phyloP scores from a whole-genome alignment of 2,888 invertebrate genomes.

The Rotaria macrura region DNA sequence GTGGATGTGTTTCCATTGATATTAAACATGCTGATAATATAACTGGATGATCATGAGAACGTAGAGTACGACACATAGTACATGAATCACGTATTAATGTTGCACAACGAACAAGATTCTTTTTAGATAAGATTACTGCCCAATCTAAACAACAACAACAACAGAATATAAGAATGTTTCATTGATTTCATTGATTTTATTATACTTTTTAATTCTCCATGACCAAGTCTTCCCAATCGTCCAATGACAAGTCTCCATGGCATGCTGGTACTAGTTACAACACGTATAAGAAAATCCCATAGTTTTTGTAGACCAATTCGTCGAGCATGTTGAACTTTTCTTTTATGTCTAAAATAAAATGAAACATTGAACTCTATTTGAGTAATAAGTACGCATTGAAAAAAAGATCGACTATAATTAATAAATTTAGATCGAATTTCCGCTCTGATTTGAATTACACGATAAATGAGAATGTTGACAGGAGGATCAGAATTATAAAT shows the following conservation, averaged over 20 bases:
- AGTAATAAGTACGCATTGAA: too few relatives aligned
- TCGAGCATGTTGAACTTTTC: slow-evolving; percentile 56
- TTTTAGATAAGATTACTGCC: slow-evolving; percentile 82
- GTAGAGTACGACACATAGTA: slow-evolving; percentile 69
- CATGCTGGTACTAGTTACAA: slow-evolving; percentile 79
- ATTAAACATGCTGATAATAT: slow-evolving; percentile 92
- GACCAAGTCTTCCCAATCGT: slow-evolving; percentile 85
- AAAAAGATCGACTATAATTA: too few relatives aligned
- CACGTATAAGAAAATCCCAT: slow-evolving; percentile 88
- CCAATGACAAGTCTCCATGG: slow-evolving; percentile 95
- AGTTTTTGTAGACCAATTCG: slow-evolving; percentile 71
- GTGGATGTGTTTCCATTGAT: slow-evolving; percentile 78
- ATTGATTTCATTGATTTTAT: slow-evolving; percentile 11
- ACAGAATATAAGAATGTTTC: not conserved
- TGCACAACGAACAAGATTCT: slow-evolving; percentile 74
- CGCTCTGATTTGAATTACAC: too few relatives aligned
- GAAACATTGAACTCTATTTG: too few relatives aligned
- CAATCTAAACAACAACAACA: slow-evolving; percentile 57
- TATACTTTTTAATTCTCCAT: slow-evolving; percentile 81
- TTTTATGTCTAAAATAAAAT: slow-evolving; percentile 36
- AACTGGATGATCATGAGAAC: slow-evolving; percentile 70
- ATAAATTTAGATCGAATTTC: too few relatives aligned
- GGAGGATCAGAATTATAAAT: too few relatives aligned
- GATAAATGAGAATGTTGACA: too few relatives aligned
- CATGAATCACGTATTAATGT: slow-evolving; percentile 79